Base-by-base conservation (phyloP, 2,888 invertebrate genomes). In the Abrostola triplasia region DNA sequence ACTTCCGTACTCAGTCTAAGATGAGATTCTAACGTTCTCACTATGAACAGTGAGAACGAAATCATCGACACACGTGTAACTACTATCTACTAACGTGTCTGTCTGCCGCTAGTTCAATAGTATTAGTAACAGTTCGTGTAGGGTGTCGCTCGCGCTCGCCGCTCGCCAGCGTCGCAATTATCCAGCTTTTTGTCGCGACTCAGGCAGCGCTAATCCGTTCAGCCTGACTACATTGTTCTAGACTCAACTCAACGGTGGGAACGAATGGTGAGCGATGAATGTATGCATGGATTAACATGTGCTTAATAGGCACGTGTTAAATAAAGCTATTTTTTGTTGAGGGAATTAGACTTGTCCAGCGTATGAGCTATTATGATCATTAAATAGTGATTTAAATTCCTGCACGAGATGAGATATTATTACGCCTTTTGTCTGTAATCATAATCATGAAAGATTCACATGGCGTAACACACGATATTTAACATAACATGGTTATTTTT, bases 151-250 rank as follows among this genome's bases (percentile, higher is more conserved):
- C 64, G 55, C 56, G 57, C 71, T 48, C 65, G 52, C 40, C 35
- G 55, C 64, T 12, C 64, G 75, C 59, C 49, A 57, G 54, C 48
- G 44, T 24, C 44, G 73, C 73, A 73, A 73, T 76, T 73, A 73
- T n/a, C 60, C 54, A 55, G 77, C 68, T 73, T 73, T 73, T 73
- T 76, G 73, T 77, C 77, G 41, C 59, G 77, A 62, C 53, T 67
- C 59, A 56, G 67, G 57, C 73, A 77, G 62, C 58, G 73, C 73
- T 77, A 77, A 73, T 76, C 77, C 59, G 67, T 67, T 54, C 61
- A 67, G 73, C 62, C 58, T 66, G 60, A 60, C 66, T 72, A 35
- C 57, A 72, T 76, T 72, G 71, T 72, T 24, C 44, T 38, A 49
- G 66, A 53, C 54, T 5, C 36, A 36, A 44, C 47, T 24, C 73